Base-by-base conservation (phyloP, 2,888 invertebrate species). In the Cotesia congregata region DNA sequence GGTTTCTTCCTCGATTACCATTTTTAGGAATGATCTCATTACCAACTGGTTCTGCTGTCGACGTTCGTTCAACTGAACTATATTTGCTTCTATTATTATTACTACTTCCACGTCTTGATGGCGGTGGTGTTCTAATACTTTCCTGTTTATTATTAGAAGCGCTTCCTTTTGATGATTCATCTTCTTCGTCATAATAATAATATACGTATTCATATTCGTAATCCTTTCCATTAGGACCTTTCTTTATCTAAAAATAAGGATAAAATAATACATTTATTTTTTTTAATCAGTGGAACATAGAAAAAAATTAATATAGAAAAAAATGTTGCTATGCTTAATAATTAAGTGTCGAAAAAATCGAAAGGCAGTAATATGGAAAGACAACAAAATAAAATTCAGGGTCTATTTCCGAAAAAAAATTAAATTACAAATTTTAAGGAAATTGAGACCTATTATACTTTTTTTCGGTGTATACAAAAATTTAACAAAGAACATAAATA, bases 121-220 rank as follows among this genome's bases (percentile, higher is more conserved):
- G 65, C 50, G 77, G 74, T n/a, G 87, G 86, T 82, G 90, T 90
- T 90, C 88, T 92, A 78, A 91, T 90, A 39, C 92, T 93, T 82
- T 93, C 93, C 5, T 92, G 90, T 83, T 93, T 94, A 78, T 84
- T 83, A 67, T 82, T 82, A n/a, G 86, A 83, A n/a, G 84, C 82
- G 69, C 83, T 83, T 39, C 86, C 85, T 84, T 90, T 90, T 65
- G 85, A 87, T 65, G 85, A 87, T 41, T 88, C 89, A 20, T 95
- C 95, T 3, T 95, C 95, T 81, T 96, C 96, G 83, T 96, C 96
- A 83, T 95, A 95, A 84, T 97, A 97, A 86, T 97, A 97, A 86
- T 97, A 97, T 39, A 97, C 95, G 86, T 97, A 97, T 87, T 97
- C 97, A 86, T 96, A 97, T 88, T 97, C 97, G 86, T 96, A 96